Percentiles rank a stretch among this genome's conserved stretches.
Evolutionary conservation across 2,113 vertebrate species (phyloP).

Genomic region (Otis tarda): DNA sequence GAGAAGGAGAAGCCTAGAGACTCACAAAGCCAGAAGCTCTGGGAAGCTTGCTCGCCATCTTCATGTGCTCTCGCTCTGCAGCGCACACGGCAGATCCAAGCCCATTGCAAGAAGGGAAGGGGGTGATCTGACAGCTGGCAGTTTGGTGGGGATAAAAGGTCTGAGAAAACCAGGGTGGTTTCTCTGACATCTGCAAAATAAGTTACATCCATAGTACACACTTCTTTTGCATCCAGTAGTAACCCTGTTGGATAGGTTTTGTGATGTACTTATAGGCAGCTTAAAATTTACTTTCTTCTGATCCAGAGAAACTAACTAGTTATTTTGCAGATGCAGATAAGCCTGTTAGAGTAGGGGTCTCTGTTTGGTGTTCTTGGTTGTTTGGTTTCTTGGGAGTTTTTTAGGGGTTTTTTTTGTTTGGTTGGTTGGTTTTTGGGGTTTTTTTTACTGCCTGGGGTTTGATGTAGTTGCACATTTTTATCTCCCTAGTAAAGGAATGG

Average conservation of each 20-base stretch:
- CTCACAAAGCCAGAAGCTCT: not conserved
- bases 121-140: not conserved
- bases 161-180: not conserved
- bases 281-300: not conserved
- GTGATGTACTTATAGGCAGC: not conserved
- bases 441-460: not conserved
- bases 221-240: not conserved
- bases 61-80: not conserved
- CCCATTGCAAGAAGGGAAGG: not conserved
- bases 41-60: not conserved
- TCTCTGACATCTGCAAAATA: not conserved
- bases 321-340: not conserved
- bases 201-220: not conserved
- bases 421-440: too few relatives aligned
- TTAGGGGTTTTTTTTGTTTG: too few relatives aligned
- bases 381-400: too few relatives aligned
- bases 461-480: not conserved
- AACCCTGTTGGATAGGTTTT: not conserved
- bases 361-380: not conserved
- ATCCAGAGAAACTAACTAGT: not conserved
- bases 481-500: not conserved
- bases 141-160: not conserved
- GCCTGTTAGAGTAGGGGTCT: not conserved
- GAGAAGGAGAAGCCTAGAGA: not conserved
- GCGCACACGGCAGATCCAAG: not conserved